Percentiles rank a stretch among this genome's conserved stretches.
phyloP scores from a whole-genome alignment of 2,113 vertebrate genomes.

The Hypocryptadius cinnamomeus region DNA sequence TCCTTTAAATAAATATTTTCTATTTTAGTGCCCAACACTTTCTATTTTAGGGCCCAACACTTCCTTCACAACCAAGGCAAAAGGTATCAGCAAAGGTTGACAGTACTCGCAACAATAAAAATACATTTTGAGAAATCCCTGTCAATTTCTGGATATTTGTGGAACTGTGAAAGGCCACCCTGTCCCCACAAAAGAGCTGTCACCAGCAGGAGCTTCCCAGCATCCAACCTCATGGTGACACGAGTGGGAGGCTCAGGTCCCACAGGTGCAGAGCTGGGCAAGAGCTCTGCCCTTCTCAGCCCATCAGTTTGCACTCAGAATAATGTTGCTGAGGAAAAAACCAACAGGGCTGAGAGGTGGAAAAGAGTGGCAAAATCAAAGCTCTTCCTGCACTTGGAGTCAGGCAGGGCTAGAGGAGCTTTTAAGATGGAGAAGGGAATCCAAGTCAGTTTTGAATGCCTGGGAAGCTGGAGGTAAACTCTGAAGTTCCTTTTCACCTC shows the following conservation, averaged over 20 bases:
- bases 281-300: background rate
- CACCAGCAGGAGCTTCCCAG: background rate
- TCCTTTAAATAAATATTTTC: background rate
- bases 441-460: background rate
- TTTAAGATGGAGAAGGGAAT: background rate
- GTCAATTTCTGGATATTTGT: background rate
- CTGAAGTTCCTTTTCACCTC: background rate
- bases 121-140: background rate
- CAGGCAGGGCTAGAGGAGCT: background rate
- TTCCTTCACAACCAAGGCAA: background rate
- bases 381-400: background rate
- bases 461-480: background rate
- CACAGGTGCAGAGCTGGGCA: accelerated
- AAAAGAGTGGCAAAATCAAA: background rate
- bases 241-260: background rate
- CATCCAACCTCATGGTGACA: background rate
- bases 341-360: background rate
- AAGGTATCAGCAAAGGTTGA: background rate
- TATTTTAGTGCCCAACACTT: background rate
- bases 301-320: background rate
- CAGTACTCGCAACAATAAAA: background rate
- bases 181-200: background rate
- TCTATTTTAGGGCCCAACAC: background rate
- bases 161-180: background rate
- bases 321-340: background rate